Base-by-base conservation (phyloP, 2,888 invertebrate species). In the Macrophya alboannulata region DNA sequence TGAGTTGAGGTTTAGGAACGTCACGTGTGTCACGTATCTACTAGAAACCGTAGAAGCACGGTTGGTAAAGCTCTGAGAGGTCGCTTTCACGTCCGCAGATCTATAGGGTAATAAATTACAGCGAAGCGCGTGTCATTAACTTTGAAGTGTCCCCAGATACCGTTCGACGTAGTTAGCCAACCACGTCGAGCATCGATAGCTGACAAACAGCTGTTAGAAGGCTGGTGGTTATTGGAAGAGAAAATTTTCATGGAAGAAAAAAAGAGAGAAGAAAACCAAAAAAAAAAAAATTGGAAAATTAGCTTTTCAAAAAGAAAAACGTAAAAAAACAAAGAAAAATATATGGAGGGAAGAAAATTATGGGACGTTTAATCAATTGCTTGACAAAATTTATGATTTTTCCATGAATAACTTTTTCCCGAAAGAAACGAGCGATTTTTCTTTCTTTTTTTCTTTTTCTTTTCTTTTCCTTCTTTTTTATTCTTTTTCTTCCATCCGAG, bases 81-180 rank as follows among this genome's bases (percentile, higher is more conserved):
- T 37, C 15, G 68, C 37, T 68, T 68, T 37, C 68, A 68, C 68
- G 68, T 68, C 37, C 68, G 68, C 68, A 68, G 68, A 68, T 68
- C 68, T 68, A 68, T 68, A 68, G 43, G 72, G 72, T 74, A 74
- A 74, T 74, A 74, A 74, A 74, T 74, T 74, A 74, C 21, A 43
- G 21, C 21, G n/a, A 45, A 74, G 72, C 72, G 72, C 72, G 72
- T 74, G 72, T 74, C 72, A 74, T 74, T 74, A 74, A 45, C 72
- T 74, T 74, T 74, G 72, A 21, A 74, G 45, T 45, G 45, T 74
- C 72, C 72, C 72, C 45, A 74, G 72, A 74, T 74, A 74, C 72
- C 72, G 25, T 43, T 45, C 72, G 45, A 21, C 72, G 72, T 43
- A 68, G 68, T 68, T 68, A 68, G 68, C 68, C 68, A 68, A 68